Percentiles rank a stretch among this genome's conserved stretches.
phyloP scores from a whole-genome alignment of 2,888 invertebrate genomes.

The Lottia gigantea region DNA sequence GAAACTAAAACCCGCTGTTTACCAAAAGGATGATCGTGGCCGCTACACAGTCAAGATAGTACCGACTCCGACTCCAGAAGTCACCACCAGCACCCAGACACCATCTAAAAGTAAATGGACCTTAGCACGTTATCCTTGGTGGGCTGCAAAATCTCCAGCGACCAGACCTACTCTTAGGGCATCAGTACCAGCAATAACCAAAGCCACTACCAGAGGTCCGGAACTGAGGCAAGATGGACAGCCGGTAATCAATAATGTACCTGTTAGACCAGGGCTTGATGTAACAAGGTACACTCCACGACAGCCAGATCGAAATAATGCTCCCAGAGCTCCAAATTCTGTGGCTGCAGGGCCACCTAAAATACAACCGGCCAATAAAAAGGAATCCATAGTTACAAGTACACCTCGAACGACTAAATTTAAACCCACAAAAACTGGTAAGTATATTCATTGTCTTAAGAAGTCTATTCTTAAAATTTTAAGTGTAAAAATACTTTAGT shows the following conservation, averaged over 20 bases:
- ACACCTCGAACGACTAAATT: background rate
- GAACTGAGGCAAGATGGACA: background rate
- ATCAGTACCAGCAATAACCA: background rate
- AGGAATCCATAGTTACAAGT: background rate
- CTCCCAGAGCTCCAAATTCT: background rate
- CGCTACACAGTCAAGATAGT: background rate
- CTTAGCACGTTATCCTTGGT: slow-evolving; percentile 20
- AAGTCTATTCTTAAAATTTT: too few relatives aligned
- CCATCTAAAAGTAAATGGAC: slow-evolving; percentile 14
- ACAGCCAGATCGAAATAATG: background rate
- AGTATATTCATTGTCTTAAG: too few relatives aligned
- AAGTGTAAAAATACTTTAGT: too few relatives aligned
- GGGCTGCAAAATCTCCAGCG: slow-evolving; percentile 20
- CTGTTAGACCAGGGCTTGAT: background rate
- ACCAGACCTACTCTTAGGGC: background rate
- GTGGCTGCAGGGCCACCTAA: background rate
- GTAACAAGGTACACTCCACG: background rate
- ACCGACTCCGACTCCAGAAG: background rate
- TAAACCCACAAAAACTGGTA: background rate
- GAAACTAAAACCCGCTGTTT: background rate
- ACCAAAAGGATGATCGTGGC: background rate
- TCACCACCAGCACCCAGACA: background rate
- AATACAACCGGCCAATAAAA: too few relatives aligned
- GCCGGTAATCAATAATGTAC: background rate
- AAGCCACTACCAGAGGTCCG: background rate